Evolutionary conservation across 2,888 invertebrate species (phyloP).

Genomic region (Trisateles emortualis): DNA sequence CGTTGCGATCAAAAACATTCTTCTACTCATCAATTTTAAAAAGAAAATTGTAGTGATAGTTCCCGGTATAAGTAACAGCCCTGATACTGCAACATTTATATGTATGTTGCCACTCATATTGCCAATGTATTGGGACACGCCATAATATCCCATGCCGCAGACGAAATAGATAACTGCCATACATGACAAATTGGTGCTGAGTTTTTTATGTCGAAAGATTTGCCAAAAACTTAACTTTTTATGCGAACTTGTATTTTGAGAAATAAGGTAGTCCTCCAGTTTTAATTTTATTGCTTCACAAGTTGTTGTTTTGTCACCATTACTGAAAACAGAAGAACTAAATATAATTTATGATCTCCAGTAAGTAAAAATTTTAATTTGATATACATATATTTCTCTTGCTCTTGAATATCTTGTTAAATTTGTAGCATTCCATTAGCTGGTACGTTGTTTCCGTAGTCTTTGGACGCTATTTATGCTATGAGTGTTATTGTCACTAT

Average conservation of each 20-base stretch:
- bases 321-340: conserved; percentile 54
- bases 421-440: no score
- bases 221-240: conserved; percentile 63
- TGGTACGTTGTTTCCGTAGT: no score
- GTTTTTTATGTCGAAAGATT: conserved; percentile 74
- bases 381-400: no score
- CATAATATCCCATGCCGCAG: conserved; percentile 94
- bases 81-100: conserved; percentile 92
- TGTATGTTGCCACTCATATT: conserved; percentile 92
- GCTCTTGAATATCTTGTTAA: no score
- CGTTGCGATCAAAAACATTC: conserved; percentile 86
- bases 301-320: conserved; percentile 48
- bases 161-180: conserved; percentile 91
- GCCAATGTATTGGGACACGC: conserved; percentile 92
- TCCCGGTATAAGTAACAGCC: conserved; percentile 88
- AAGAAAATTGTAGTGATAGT: conserved; percentile 86
- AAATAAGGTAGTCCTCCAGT: conserved; percentile 56
- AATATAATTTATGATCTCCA: no score
- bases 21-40: conserved; percentile 87
- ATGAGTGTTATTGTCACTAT: no score
- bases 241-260: conserved; percentile 21
- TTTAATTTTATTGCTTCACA: conserved; percentile 58
- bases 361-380: no score
- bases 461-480: no score
- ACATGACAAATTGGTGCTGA: conserved; percentile 88